These are phyloP conservation scores for Nycteola revayana DNA, from an alignment of 2,888 invertebrate genomes.

Conservation along the genomic window DNA sequence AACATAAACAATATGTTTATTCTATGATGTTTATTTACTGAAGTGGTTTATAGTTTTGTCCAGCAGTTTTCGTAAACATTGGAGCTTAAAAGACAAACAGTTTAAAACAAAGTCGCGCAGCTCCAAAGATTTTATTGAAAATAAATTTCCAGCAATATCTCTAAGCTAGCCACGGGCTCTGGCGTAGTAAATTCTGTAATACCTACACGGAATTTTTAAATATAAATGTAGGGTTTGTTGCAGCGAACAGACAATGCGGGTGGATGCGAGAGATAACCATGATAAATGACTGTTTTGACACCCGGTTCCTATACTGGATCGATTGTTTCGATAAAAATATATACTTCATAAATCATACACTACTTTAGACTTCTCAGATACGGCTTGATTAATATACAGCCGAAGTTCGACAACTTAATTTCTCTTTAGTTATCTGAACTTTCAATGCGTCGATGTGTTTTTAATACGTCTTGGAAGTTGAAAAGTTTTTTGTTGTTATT, in stretches of 20 bases:
- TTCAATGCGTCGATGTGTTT: conserved; percentile 3
- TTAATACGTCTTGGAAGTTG: conserved; percentile 8
- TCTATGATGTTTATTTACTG: too few species aligned
- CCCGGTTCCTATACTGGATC: conserved; percentile 42
- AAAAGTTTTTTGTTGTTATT: too few species aligned
- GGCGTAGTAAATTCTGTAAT: too few species aligned
- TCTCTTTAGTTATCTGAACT: conserved; percentile 3
- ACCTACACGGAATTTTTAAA: conserved; percentile 14
- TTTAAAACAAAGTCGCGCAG: too few species aligned
- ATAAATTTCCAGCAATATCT: too few species aligned
- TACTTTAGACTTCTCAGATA: conserved; percentile 15
- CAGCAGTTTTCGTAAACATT: too few species aligned
- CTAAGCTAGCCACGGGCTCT: too few species aligned
- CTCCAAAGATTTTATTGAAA: too few species aligned
- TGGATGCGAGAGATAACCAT: conserved; percentile 60
- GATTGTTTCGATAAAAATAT: conserved; percentile 64
- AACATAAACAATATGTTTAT: too few species aligned
- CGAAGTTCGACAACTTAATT: conserved; percentile 4
- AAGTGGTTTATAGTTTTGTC: too few species aligned
- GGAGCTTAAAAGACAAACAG: too few species aligned
- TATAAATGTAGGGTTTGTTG: conserved; percentile 32
- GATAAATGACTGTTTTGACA: conserved; percentile 69
- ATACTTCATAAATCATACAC: conserved; percentile 35
- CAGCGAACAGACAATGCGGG: conserved; percentile 49
- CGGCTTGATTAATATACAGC: conserved; percentile 20